phyloP scores from a whole-genome alignment of 2,888 invertebrate genomes.

The Drosophila rubida region DNA sequence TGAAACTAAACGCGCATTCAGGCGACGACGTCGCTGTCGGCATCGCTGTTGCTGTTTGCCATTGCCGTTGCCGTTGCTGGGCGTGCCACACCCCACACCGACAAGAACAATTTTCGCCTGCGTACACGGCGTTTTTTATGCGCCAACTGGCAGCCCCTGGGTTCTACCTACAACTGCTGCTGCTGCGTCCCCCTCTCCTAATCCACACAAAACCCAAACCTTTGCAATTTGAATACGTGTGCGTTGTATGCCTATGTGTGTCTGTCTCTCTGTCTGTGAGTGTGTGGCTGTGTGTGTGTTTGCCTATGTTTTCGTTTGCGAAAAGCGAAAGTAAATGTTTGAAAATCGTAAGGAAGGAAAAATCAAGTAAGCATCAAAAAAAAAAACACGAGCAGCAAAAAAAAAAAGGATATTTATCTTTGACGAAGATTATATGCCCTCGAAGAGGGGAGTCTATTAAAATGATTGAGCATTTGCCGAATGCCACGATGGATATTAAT shows the following conservation, averaged over 20 bases:
- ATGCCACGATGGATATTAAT: conserved; percentile 37
- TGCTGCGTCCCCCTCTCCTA: not conserved
- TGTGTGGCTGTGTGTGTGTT: conserved; percentile 44
- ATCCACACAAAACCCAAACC: conserved; percentile 24
- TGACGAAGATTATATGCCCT: conserved; percentile 59
- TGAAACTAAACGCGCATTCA: conserved; percentile 80
- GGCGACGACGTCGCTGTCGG: conserved; percentile 52
- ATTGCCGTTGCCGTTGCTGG: conserved; percentile 37
- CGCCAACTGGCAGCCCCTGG: conserved; percentile 55
- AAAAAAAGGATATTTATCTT: conserved; percentile 53
- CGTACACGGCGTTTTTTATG: conserved; percentile 72
- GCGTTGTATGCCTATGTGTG: conserved; percentile 47
- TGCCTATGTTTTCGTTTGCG: conserved; percentile 72
- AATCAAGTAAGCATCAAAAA: conserved; percentile 73
- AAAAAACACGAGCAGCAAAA: conserved; percentile 15
- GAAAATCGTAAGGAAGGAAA: conserved; percentile 79
- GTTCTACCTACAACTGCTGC: conserved; percentile 38
- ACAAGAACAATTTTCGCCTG: conserved; percentile 75
- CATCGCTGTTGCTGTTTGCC: conserved; percentile 39
- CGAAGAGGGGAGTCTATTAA: conserved; percentile 47
- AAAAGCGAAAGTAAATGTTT: conserved; percentile 81
- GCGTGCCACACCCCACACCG: conserved; percentile 46
- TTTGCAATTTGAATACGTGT: conserved; percentile 69
- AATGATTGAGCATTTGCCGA: conserved; percentile 55
- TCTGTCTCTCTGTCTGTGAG: conserved; percentile 22